phyloP scores from a whole-genome alignment of 2,888 invertebrate genomes.

The Liodrosophila aerea region DNA sequence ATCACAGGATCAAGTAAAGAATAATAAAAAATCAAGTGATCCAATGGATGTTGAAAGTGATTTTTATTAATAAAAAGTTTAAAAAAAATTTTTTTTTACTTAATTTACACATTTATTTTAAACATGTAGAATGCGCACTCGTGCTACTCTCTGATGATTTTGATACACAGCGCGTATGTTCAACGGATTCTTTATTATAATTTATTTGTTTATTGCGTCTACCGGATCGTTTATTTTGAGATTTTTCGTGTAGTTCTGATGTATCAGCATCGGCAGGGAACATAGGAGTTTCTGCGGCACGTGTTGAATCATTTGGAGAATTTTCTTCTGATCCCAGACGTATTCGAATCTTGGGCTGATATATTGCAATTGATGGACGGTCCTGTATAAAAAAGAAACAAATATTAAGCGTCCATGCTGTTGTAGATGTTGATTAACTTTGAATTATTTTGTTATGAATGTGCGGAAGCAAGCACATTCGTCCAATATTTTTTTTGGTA shows the following conservation, averaged over 20 bases:
- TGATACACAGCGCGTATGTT: constrained; percentile 30
- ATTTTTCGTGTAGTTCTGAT: constrained; percentile 34
- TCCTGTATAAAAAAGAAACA: constrained; percentile 84
- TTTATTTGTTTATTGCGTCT: constrained; percentile 50
- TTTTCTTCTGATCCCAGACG: constrained; percentile 68
- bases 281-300: constrained; percentile 1
- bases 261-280: constrained; percentile 39
- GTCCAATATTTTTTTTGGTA: too few relatives aligned
- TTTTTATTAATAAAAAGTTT: constrained; percentile 77
- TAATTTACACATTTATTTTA: constrained; percentile 29
- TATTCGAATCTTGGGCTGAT: constrained; percentile 87
- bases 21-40: constrained; percentile 82
- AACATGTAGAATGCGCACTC: constrained; percentile 29
- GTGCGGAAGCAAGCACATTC: too few relatives aligned
- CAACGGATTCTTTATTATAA: constrained; percentile 25
- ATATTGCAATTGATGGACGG: constrained; percentile 94
- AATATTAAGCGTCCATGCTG: too few relatives aligned
- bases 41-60: constrained; percentile 75
- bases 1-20: constrained; percentile 94
- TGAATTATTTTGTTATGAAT: too few relatives aligned
- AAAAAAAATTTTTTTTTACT: neutral
- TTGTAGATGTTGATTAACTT: neutral
- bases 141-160: constrained; percentile 60
- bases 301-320: constrained; percentile 25
- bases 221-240: constrained; percentile 33